phyloP scores from a whole-genome alignment of 2,888 invertebrate genomes.

The Hemithea aestivaria region DNA sequence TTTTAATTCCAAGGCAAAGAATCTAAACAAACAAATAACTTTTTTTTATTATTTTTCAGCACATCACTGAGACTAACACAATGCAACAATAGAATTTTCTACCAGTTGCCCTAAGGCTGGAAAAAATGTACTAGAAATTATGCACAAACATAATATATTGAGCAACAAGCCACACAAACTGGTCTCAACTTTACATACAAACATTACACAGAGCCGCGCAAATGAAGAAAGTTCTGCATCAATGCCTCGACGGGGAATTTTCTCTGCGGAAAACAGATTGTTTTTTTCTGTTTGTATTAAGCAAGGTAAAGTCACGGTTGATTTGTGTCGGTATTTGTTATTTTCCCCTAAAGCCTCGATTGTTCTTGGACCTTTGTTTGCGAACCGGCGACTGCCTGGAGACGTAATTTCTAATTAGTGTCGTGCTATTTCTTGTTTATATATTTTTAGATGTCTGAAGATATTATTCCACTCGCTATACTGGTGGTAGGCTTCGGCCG shows the following conservation, averaged over 20 bases:
- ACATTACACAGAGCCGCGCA: conserved; percentile 27
- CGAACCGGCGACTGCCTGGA: conserved; percentile 14
- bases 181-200: conserved; percentile 9
- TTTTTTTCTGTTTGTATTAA: conserved; percentile 41
- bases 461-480: too few relatives aligned
- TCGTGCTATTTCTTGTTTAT: conserved; percentile 8
- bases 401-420: conserved; percentile 32
- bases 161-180: too few relatives aligned
- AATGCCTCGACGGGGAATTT: conserved; percentile 42
- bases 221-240: conserved; percentile 52
- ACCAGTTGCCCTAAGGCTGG: too few relatives aligned
- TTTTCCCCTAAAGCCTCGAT: conserved; percentile 41
- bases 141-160: too few relatives aligned
- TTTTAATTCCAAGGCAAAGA: too few relatives aligned
- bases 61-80: too few relatives aligned
- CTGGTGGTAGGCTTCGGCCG: too few relatives aligned
- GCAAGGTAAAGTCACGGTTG: conserved; percentile 46
- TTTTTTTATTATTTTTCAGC: too few relatives aligned
- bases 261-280: conserved; percentile 34
- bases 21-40: too few relatives aligned
- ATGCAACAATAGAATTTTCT: too few relatives aligned
- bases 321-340: conserved; percentile 56
- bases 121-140: too few relatives aligned
- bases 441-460: not conserved
- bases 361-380: conserved; percentile 42